Evolutionary conservation across 2,797 vertebrate species (phyloP), one percentile per base, ranked within the genome.

Genomic region (Xenentodon cancila): DNA sequence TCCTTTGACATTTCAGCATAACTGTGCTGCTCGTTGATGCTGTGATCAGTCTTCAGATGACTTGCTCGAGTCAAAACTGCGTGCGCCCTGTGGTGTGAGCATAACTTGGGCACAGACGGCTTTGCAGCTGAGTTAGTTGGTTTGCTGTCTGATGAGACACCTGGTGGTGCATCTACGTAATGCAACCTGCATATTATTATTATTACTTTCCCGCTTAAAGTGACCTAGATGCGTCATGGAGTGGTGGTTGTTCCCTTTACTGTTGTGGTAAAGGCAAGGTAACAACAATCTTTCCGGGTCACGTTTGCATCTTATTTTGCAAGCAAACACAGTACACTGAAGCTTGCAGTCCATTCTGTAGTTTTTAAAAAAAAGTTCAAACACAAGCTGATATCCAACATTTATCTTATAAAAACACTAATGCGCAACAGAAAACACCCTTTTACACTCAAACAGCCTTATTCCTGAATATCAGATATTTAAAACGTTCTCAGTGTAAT

Each of bases 121-220:
- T 44, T 25, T 50, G 13, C 61, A 56, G 53, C 22, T 53, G 52
- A 4, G 4, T 25, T 53, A 9, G 7, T 15, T 34, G 53, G 75
- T 83, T 71, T 66, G 55, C 78, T 86, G 87, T 88, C 79, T 85
- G 27, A 70, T 13, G 77, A 13, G 88, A 72, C 88, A 70, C 58
- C 90, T 89, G 61, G 49, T 85, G 90, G 81, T 56, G 1, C 1
- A 5, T 59, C n/a, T 1, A 0, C 9, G 50, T 63, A 87, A 11
- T 77, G 77, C 86, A 86, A 22, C 43, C 22, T 11, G 3, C 12
- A 19, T 9, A 5, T 44, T 19, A 19, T 34, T 37, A 13, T 6
- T 17, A 11, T 52, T 61, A 9, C 49, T 82, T 88, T 90, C 85
- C 86, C 84, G 81, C 84, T 76, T 67, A 78, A 74, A 82, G 11